Conservation (phyloP, 2,888 invertebrate species). For the Anagyrus pseudococci region DNA sequence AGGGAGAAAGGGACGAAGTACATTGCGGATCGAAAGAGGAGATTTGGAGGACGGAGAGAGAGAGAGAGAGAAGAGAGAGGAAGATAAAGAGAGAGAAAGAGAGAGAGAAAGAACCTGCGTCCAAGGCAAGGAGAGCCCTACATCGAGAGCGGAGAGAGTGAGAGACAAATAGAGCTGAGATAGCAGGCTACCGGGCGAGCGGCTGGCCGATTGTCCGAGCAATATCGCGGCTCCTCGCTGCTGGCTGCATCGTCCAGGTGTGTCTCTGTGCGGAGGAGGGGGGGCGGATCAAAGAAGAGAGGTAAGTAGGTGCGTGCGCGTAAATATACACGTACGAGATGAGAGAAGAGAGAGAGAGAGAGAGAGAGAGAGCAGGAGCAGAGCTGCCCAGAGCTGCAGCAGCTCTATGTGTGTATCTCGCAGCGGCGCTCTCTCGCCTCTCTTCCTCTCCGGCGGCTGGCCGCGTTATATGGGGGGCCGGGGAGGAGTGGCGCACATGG, state of each 20-base stretch:
- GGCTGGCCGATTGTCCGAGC: not conserved
- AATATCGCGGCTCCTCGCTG: not conserved
- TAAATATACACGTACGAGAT: too few relatives aligned
- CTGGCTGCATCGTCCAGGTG: not conserved
- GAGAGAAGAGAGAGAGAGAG: not conserved
- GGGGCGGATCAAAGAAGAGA: too few relatives aligned
- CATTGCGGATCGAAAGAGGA: not conserved
- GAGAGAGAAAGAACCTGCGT: not conserved
- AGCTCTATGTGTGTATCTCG: too few relatives aligned
- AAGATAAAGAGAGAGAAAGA: slow-evolving; percentile 4
- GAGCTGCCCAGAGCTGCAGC: too few relatives aligned
- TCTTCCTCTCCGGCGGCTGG: too few relatives aligned
- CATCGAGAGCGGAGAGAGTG: slow-evolving; percentile 2
- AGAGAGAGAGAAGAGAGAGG: slow-evolving; percentile 8
- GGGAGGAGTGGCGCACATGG: too few relatives aligned
- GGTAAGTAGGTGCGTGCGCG: not conserved
- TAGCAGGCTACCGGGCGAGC: slow-evolving; percentile 4
- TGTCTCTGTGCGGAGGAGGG: not conserved
- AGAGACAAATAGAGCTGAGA: slow-evolving; percentile 5
- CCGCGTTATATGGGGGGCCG: too few relatives aligned
- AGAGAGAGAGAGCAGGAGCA: not conserved
- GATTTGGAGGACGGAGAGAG: not conserved
- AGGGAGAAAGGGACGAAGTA: not conserved
- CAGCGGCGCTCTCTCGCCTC: too few relatives aligned
- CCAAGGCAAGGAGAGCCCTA: too few relatives aligned